These are phyloP conservation scores for Neopipo cinnamomea DNA, from an alignment of 2,113 vertebrate genomes.

Conservation along the genomic window DNA sequence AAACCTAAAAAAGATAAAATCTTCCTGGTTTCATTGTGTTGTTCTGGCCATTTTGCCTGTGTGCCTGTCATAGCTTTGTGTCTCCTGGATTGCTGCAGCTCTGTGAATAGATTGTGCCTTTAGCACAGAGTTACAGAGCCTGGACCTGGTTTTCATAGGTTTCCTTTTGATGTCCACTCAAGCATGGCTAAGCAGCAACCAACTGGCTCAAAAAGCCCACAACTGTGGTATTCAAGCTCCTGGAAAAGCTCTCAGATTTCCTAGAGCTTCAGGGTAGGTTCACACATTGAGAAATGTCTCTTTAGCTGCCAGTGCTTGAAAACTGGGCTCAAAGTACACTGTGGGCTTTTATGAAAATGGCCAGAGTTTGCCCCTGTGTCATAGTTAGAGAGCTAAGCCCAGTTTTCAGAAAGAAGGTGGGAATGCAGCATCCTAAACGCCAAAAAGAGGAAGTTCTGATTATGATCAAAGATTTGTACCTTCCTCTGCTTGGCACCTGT, in stretches of 20 bases:
- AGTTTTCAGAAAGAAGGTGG: neutral
- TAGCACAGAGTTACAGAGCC: neutral
- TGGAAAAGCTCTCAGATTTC: neutral
- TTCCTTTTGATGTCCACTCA: neutral
- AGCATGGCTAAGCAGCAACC: neutral
- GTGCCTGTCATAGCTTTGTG: neutral
- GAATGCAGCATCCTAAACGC: neutral
- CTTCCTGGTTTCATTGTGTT: neutral
- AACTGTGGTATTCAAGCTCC: neutral
- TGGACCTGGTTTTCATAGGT: neutral
- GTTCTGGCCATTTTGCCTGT: neutral
- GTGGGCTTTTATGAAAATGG: neutral
- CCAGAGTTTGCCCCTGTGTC: neutral
- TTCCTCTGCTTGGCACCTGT: neutral
- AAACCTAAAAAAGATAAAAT: neutral
- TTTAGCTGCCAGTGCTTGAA: neutral
- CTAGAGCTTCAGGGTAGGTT: neutral
- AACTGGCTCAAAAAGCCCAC: neutral
- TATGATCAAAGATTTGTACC: neutral
- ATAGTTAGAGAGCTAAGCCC: neutral
- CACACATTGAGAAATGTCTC: neutral
- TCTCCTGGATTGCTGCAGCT: neutral
- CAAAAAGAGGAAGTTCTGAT: neutral
- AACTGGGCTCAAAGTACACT: neutral
- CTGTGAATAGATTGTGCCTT: neutral